Percentiles rank a stretch among this genome's conserved stretches.
Conservation (phyloP, 2,888 invertebrate species). For the Plagodis dolabraria region DNA sequence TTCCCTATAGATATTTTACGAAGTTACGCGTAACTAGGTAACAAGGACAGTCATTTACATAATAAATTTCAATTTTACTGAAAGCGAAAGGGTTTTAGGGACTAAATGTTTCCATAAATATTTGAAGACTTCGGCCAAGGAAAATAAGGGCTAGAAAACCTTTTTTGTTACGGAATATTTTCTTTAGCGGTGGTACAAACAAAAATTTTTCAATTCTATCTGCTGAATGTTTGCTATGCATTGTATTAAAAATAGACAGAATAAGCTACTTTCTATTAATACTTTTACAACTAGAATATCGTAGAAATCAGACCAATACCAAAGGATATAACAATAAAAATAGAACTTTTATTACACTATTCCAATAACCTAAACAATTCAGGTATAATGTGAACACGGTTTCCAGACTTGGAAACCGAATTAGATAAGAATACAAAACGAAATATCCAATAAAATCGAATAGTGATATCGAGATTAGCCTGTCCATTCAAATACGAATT, state of each 20-base stretch:
- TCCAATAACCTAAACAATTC: constrained; percentile 17
- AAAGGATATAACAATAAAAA: constrained; percentile 8
- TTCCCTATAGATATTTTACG: constrained; percentile 39
- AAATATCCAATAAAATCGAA: constrained; percentile 55
- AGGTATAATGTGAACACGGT: constrained; percentile 18
- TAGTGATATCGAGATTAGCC: constrained; percentile 70
- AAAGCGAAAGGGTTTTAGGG: constrained; percentile 37
- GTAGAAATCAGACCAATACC: constrained; percentile 2
- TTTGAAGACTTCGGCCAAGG: constrained; percentile 22
- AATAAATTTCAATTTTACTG: constrained; percentile 41
- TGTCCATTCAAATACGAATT: constrained; percentile 74
- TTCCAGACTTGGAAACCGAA: constrained; percentile 21
- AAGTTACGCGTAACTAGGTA: constrained; percentile 36
- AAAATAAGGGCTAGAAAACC: constrained; percentile 12
- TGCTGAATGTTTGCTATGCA: background rate
- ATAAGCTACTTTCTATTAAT: background rate
- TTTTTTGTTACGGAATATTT: constrained; percentile 11
- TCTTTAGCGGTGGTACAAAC: background rate
- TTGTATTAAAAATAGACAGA: no score
- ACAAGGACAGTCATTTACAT: constrained; percentile 40
- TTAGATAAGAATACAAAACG: constrained; percentile 40
- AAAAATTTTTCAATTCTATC: background rate
- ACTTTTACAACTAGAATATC: background rate
- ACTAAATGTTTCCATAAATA: constrained; percentile 37
- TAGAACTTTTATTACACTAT: constrained; percentile 10